Percentiles rank a stretch among this genome's conserved stretches.
phyloP scores from a whole-genome alignment of 2,113 vertebrate species.

The Elachura formosa region DNA sequence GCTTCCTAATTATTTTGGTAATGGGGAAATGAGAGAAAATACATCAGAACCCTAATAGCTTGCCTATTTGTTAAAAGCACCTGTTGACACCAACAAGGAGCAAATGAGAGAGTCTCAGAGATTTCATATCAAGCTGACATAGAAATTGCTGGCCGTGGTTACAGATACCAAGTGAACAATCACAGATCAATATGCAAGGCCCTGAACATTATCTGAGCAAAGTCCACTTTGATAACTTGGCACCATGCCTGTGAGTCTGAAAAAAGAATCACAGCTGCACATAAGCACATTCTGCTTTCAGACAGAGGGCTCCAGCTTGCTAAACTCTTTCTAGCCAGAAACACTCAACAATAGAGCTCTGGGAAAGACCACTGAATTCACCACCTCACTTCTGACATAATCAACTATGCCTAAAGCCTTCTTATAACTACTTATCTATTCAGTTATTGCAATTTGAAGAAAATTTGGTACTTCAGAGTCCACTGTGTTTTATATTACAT shows the following conservation, averaged over 20 bases:
- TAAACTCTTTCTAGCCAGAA: neutral
- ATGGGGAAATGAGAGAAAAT: neutral
- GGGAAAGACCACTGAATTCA: neutral
- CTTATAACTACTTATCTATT: neutral
- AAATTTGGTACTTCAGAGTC: neutral
- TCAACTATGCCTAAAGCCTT: neutral
- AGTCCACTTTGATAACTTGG: neutral
- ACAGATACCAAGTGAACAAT: neutral
- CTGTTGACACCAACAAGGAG: neutral
- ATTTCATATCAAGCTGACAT: neutral
- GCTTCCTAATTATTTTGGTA: neutral
- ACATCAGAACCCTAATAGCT: neutral
- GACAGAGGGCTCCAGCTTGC: neutral
- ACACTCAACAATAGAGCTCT: neutral
- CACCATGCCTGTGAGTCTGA: neutral
- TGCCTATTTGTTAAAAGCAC: neutral
- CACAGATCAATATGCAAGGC: neutral
- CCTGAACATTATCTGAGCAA: neutral
- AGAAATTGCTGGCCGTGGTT: neutral
- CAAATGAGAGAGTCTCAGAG: neutral
- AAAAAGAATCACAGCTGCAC: neutral
- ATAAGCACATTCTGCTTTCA: neutral
- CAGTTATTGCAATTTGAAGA: neutral
- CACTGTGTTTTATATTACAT: neutral
- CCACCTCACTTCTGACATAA: neutral